Conservation (phyloP, 2,888 invertebrate species). For the Elegia similella region DNA sequence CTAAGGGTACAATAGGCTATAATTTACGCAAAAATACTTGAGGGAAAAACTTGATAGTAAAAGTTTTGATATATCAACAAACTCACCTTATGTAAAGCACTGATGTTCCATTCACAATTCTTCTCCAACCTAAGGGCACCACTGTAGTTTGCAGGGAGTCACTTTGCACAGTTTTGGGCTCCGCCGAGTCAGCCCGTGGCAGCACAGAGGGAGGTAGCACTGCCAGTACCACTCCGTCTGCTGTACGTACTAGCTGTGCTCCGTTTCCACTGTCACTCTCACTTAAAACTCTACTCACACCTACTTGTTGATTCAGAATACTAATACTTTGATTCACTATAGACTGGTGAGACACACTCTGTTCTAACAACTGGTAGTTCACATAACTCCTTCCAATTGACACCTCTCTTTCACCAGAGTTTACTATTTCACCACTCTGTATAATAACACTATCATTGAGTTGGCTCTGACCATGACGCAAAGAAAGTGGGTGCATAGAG, state of each 20-base stretch:
- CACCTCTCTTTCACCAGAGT: constrained; percentile 62
- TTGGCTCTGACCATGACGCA: constrained; percentile 57
- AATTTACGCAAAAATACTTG: too few relatives aligned
- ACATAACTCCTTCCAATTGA: constrained; percentile 66
- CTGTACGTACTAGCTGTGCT: constrained; percentile 69
- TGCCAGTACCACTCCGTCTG: constrained; percentile 73
- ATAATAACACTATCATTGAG: constrained; percentile 61
- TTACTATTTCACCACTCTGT: constrained; percentile 56
- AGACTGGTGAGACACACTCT: constrained; percentile 76
- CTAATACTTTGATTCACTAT: constrained; percentile 79
- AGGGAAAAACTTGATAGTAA: background rate
- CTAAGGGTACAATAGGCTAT: too few relatives aligned
- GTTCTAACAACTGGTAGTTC: constrained; percentile 79
- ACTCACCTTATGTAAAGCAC: constrained; percentile 71
- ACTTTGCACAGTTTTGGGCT: constrained; percentile 63
- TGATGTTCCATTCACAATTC: constrained; percentile 67
- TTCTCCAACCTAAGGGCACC: constrained; percentile 77
- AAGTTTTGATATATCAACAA: constrained; percentile 5
- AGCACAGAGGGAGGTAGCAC: constrained; percentile 60
- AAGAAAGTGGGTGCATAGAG: constrained; percentile 52
- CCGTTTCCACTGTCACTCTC: constrained; percentile 57
- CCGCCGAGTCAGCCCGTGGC: constrained; percentile 50
- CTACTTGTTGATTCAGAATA: constrained; percentile 77
- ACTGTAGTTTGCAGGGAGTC: constrained; percentile 64
- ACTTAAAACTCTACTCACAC: constrained; percentile 63